Evolutionary conservation across 2,797 vertebrate genomes (phyloP).

Genomic region (Sarcoramphus papa): DNA sequence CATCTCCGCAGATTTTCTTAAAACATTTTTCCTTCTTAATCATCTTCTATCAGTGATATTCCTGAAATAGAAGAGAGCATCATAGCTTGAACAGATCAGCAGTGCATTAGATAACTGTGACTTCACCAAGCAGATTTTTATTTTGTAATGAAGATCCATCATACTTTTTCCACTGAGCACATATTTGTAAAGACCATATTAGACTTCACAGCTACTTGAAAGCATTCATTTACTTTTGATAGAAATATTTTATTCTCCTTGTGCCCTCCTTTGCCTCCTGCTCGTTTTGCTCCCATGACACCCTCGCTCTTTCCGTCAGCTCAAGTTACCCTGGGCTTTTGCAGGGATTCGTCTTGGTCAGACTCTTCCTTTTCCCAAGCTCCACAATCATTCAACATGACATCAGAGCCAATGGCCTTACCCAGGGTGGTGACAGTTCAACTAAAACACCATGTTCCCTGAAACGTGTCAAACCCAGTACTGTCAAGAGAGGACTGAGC

Average conservation of each 20-base stretch:
- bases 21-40: background rate
- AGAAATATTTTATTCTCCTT: background rate
- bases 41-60: background rate
- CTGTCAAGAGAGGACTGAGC: background rate
- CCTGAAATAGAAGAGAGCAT: background rate
- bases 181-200: background rate
- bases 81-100: background rate
- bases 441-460: accelerated
- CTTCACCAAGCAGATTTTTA: background rate
- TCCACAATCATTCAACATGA: background rate
- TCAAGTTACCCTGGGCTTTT: background rate
- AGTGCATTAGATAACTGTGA: background rate
- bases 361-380: background rate
- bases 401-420: background rate
- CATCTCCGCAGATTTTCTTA: background rate
- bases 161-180: background rate
- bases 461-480: background rate
- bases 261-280: background rate
- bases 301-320: background rate
- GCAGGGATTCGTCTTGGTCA: background rate
- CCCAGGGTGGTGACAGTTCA: background rate
- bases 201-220: background rate
- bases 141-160: background rate
- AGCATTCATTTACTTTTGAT: background rate
- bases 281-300: background rate